Conservation (phyloP, 2,113 vertebrate species). For the Arizona elegans region DNA sequence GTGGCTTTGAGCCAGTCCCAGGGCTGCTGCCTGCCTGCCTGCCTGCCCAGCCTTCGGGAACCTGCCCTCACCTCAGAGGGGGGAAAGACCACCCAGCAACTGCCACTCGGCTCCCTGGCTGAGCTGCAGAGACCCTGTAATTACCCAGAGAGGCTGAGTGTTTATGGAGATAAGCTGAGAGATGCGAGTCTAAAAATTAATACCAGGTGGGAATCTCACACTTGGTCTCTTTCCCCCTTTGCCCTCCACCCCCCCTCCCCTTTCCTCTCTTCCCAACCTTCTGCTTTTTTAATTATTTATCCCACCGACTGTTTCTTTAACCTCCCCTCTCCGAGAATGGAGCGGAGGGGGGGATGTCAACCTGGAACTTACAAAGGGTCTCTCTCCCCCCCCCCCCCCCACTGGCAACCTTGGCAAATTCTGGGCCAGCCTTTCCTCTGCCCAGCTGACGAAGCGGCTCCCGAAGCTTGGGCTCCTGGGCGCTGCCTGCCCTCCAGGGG, state of each 20-base stretch:
- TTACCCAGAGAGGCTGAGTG: not conserved
- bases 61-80: not conserved
- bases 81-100: not conserved
- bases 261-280: too few species aligned
- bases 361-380: not conserved
- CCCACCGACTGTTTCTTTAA: not conserved
- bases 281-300: not conserved
- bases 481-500: not conserved
- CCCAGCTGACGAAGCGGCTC: not conserved
- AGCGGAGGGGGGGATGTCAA: not conserved
- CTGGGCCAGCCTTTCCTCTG: not conserved
- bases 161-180: not conserved
- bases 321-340: not conserved
- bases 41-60: not conserved
- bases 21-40: not conserved
- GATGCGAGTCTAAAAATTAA: not conserved
- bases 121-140: not conserved
- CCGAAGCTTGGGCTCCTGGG: not conserved
- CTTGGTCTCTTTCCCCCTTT: not conserved
- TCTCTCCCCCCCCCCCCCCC: too few species aligned
- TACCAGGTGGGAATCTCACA: conserved; percentile 2
- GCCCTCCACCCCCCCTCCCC: not conserved
- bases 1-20: not conserved
- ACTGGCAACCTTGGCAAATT: not conserved
- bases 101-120: not conserved